A percentile compares a stretch with the other conserved stretches of the same genome.
Evolutionary conservation across 2,113 vertebrate species (phyloP).

Genomic region (Corythoichthys haematopterus): DNA sequence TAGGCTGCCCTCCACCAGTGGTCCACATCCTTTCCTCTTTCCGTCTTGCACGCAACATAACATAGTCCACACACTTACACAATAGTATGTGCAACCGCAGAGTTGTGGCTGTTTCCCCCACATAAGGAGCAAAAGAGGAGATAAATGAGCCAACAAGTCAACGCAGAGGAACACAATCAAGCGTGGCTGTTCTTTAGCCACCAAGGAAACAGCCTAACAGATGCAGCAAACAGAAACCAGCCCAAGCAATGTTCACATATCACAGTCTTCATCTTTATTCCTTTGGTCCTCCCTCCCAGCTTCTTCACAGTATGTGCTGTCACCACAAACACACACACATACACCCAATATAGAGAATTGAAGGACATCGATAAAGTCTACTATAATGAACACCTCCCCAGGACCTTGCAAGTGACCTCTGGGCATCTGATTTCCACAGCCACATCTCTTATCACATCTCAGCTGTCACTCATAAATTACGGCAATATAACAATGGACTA

Average conservation of each 20-base stretch:
- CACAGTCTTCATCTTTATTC: slow-evolving; percentile 7
- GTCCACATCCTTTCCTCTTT: slow-evolving; percentile 43
- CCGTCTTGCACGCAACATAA: slow-evolving; percentile 25
- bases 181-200: slow-evolving; percentile 27
- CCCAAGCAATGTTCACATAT: slow-evolving; percentile 11
- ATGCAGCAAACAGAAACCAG: slow-evolving; percentile 34
- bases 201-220: slow-evolving; percentile 33
- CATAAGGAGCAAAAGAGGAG: slow-evolving; percentile 22
- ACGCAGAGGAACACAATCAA: slow-evolving; percentile 18
- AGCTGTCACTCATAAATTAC: slow-evolving; percentile 56
- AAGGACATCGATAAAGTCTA: slow-evolving; percentile 62
- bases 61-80: slow-evolving; percentile 15
- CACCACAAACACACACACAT: slow-evolving; percentile 10
- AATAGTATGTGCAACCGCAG: slow-evolving; percentile 18
- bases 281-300: background rate
- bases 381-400: slow-evolving; percentile 52
- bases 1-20: slow-evolving; percentile 35
- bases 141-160: slow-evolving; percentile 36
- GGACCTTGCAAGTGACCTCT: slow-evolving; percentile 61
- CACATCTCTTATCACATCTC: slow-evolving; percentile 57
- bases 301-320: slow-evolving; percentile 6
- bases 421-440: slow-evolving; percentile 45
- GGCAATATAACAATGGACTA: slow-evolving; percentile 35
- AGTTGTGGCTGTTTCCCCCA: slow-evolving; percentile 17
- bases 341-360: slow-evolving; percentile 25